Conservation (phyloP, 1,140 invertebrate genomes). For the Caerostris darwini region DNA sequence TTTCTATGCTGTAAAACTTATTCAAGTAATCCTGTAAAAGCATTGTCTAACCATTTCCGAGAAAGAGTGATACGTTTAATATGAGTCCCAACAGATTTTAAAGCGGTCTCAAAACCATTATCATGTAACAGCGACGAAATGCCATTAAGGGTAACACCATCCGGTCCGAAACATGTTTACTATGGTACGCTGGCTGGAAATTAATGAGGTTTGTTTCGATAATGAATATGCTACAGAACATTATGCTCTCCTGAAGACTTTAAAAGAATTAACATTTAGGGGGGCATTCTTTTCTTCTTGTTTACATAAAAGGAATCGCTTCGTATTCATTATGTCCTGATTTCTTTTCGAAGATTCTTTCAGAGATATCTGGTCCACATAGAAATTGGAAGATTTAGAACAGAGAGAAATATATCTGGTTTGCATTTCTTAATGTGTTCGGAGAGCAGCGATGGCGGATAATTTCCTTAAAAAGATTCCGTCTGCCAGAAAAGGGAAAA, state of each 20-base stretch:
- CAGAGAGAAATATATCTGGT: constrained; percentile 20
- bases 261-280: constrained; percentile 62
- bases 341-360: constrained; percentile 33
- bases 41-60: background rate
- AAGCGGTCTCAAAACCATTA: constrained; percentile 41
- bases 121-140: background rate
- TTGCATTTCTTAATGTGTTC: background rate
- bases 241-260: constrained; percentile 44
- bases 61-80: background rate
- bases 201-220: constrained; percentile 72
- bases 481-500: background rate
- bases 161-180: constrained; percentile 21
- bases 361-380: background rate
- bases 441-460: background rate
- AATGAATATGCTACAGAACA: constrained; percentile 66
- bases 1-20: background rate
- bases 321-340: constrained; percentile 51
- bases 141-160: constrained; percentile 55
- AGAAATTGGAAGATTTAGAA: background rate
- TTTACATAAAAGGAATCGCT: constrained; percentile 6
- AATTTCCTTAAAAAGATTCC: constrained; percentile 17
- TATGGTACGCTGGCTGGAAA: constrained; percentile 1
- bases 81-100: constrained; percentile 13
- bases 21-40: constrained; percentile 1
- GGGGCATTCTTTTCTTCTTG: background rate